Percentiles rank a stretch among this genome's conserved stretches.
Conservation (phyloP, 92 coral and sea anemone species). For the Zoanthus solanderi region DNA sequence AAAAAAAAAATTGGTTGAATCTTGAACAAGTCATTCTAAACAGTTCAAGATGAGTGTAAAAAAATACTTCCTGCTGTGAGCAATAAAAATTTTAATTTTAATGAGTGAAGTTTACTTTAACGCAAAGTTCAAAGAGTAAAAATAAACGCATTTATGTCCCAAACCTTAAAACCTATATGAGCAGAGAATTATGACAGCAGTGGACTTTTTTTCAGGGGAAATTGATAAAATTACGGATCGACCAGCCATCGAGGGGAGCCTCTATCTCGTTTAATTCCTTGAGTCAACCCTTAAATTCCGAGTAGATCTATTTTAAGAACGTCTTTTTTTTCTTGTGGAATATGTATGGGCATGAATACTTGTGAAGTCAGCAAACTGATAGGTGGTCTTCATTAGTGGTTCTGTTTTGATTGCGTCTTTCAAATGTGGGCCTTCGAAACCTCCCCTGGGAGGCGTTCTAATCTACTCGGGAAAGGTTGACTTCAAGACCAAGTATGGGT, state of each 20-base stretch:
- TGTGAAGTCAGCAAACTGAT: no score
- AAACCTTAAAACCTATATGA: neutral
- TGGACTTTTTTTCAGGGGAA: neutral
- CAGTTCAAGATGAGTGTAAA: neutral
- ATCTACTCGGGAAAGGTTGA: no score
- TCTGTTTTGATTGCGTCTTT: no score
- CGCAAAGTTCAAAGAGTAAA: neutral
- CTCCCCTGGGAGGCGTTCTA: neutral
- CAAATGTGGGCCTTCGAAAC: no score
- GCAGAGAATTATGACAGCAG: neutral
- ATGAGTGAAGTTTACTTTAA: neutral
- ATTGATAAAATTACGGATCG: neutral
- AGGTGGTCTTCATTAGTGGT: no score
- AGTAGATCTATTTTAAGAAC: no score
- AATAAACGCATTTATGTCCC: neutral
- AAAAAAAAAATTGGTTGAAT: neutral
- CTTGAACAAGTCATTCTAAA: neutral
- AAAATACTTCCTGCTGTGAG: neutral
- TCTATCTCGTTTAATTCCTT: neutral
- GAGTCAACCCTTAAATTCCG: neutral
- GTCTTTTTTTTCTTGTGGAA: no score
- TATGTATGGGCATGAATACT: no score
- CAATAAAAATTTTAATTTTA: no score
- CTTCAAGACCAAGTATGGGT: no score
- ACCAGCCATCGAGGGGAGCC: neutral